These are phyloP conservation scores for Archegozetes longisetosus DNA, from an alignment of 1,140 invertebrate genomes.

Conservation along the genomic window DNA sequence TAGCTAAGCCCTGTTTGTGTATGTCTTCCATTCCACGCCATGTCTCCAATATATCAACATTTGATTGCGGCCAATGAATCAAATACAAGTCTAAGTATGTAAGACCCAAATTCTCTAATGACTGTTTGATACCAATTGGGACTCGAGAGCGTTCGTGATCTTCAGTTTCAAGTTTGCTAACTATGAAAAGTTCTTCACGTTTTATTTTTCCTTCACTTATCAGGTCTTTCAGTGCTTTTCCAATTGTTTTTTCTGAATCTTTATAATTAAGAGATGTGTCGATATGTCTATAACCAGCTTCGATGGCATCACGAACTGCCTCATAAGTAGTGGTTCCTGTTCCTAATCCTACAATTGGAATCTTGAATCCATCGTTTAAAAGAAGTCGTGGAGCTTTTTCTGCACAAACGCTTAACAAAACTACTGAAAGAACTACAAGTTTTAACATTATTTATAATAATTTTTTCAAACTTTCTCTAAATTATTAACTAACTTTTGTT, in stretches of 20 bases:
- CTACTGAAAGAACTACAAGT: too few relatives aligned
- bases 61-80: slow-evolving; percentile 18
- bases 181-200: slow-evolving; percentile 65
- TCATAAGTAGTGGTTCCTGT: too few relatives aligned
- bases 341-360: slow-evolving; percentile 52
- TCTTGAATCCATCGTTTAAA: slow-evolving; percentile 44
- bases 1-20: slow-evolving; percentile 43
- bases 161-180: slow-evolving; percentile 44
- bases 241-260: slow-evolving; percentile 9
- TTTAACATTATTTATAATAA: too few relatives aligned
- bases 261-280: too few relatives aligned
- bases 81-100: slow-evolving; percentile 28
- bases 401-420: too few relatives aligned
- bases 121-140: slow-evolving; percentile 40
- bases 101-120: slow-evolving; percentile 35
- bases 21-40: slow-evolving; percentile 18
- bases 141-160: slow-evolving; percentile 43
- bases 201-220: slow-evolving; percentile 32
- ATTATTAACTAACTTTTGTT: too few relatives aligned
- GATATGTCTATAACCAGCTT: too few relatives aligned
- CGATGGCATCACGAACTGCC: too few relatives aligned
- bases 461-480: too few relatives aligned
- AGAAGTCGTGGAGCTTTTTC: too few relatives aligned
- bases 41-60: slow-evolving; percentile 24
- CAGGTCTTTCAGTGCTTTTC: slow-evolving; percentile 3